Evolutionary conservation across 2,113 vertebrate species (phyloP).

Genomic region (Lamprologus ornatipinnis): DNA sequence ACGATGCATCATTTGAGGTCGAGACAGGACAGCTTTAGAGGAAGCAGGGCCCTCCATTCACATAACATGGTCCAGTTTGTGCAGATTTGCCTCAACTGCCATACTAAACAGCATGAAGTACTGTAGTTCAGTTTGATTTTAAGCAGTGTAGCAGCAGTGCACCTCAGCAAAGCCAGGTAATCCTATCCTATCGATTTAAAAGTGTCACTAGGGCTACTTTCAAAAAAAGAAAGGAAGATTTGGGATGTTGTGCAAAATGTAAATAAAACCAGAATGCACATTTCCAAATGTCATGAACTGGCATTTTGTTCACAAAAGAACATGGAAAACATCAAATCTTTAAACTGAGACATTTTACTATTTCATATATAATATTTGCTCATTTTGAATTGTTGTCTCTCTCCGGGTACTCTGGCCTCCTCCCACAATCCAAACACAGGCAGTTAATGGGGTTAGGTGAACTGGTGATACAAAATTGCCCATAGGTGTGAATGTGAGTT

Average conservation of each 20-base stretch:
- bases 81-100: not conserved
- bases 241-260: not conserved
- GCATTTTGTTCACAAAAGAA: not conserved
- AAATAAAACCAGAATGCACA: not conserved
- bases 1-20: rapidly evolving
- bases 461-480: not conserved
- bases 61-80: not conserved
- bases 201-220: not conserved
- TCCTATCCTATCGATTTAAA: not conserved
- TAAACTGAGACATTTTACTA: not conserved
- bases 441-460: not conserved
- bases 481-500: not conserved
- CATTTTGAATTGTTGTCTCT: not conserved
- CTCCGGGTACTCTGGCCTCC: not conserved
- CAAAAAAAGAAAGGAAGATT: not conserved
- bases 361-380: not conserved
- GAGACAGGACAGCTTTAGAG: not conserved
- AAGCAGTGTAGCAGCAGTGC: not conserved
- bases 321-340: not conserved
- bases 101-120: not conserved
- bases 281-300: not conserved
- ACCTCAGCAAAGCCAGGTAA: not conserved
- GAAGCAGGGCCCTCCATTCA: not conserved
- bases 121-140: not conserved
- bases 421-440: not conserved